These are phyloP conservation scores for Creontiades dilutus DNA, from an alignment of 2,888 invertebrate genomes.

Conservation along the genomic window DNA sequence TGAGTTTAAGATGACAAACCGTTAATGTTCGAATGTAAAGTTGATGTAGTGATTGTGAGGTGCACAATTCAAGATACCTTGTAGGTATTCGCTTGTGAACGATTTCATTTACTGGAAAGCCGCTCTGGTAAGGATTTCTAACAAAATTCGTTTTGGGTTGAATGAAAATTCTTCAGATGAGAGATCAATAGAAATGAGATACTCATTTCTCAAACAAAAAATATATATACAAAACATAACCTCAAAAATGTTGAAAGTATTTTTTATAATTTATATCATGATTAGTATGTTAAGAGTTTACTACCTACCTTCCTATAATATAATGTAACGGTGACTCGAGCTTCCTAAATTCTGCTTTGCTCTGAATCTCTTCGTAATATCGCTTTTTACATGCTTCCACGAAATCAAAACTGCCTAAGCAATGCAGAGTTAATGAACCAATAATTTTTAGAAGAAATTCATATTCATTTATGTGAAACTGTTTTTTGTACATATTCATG, in stretches of 20 bases:
- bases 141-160: slow-evolving; percentile 10
- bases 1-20: too few species aligned
- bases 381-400: slow-evolving; percentile 63
- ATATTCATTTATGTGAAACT: slow-evolving; percentile 15
- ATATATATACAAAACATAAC: background rate
- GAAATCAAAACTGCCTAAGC: slow-evolving; percentile 62
- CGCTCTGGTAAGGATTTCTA: background rate
- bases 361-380: slow-evolving; percentile 3
- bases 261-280: slow-evolving; percentile 28
- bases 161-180: slow-evolving; percentile 54
- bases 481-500: slow-evolving; percentile 13
- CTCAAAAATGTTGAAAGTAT: slow-evolving; percentile 26
- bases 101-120: too few species aligned
- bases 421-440: slow-evolving; percentile 55
- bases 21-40: too few species aligned
- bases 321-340: slow-evolving; percentile 59
- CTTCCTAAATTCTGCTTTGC: slow-evolving; percentile 52
- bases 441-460: slow-evolving; percentile 10
- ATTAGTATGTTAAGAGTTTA: slow-evolving; percentile 9
- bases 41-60: too few species aligned
- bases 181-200: background rate
- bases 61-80: too few species aligned
- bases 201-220: background rate
- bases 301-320: background rate
- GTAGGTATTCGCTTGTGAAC: too few species aligned